Base-by-base conservation (phyloP, 2,888 invertebrate species). In the Alsophila aescularia region DNA sequence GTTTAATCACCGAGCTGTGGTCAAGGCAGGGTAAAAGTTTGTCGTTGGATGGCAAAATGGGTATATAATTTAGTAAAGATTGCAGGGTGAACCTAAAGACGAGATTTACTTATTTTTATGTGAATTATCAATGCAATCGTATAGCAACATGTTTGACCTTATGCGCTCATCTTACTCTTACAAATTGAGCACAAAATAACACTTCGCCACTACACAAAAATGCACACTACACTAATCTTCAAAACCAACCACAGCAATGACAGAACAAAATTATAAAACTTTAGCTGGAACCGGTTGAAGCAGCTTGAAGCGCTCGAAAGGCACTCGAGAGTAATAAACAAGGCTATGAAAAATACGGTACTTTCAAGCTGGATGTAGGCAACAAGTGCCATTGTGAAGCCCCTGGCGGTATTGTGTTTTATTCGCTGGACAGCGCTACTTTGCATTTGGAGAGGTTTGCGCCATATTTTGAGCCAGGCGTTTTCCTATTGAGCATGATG, bases 341-440 rank as follows among this genome's bases (percentile, higher is more conserved):
- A 56, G 47, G 44, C 55, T 58, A 58, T 64, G 64, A 64, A 64
- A 62, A 64, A 64, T 58, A 51, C 48, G 55, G 39, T 55, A 18
- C 44, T 50, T 47, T 52, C 41, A 18, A 24, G 44, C 21, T 34
- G 43, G 24, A 5, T 24, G 5, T 12, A n/a, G 35, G 65, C 66
- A 67, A 67, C 67, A 67, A 67, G 67, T 67, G 64, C 59, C 35
- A 49, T 64, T 62, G 61, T 61, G 34, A 39, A 43, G 40, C 44
- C 34, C 12, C 8, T 9, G 2, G 32, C 29, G 42, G 49, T 14
- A 50, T 55, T 55, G 50, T 50, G 24, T 34, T 21, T 27, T 7
- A 24, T 24, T 14, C 36, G 34, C 47, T 39, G 51, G 51, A 43
- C 47, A 35, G 18, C 2, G 27, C 27, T 41, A 41, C 45, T 52